Percentiles rank a stretch among this genome's conserved stretches.
phyloP scores from a whole-genome alignment of 2,797 vertebrate genomes.

The Crenichthys baileyi region DNA sequence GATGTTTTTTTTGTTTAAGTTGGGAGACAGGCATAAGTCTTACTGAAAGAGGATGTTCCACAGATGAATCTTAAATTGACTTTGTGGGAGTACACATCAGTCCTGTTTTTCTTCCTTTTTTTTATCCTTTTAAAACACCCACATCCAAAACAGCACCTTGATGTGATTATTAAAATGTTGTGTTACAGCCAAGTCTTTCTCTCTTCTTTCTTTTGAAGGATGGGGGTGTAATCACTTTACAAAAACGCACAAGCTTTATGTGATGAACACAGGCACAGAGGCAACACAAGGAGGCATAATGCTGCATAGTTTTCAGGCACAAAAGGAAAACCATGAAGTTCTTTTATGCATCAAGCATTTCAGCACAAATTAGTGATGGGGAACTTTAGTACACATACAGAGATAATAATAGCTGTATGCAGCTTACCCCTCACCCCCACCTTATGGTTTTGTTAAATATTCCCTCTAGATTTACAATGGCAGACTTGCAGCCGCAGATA shows the following conservation, averaged over 20 bases:
- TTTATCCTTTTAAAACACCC: background rate
- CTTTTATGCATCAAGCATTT: constrained; percentile 26
- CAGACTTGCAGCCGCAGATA: background rate
- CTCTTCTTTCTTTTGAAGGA: constrained; percentile 25
- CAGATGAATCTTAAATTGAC: constrained; percentile 15
- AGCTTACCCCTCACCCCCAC: constrained; percentile 24
- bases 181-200: constrained; percentile 31
- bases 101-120: background rate
- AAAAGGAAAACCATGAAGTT: constrained; percentile 20
- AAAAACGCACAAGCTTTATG: constrained; percentile 39
- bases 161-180: constrained; percentile 27
- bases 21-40: background rate
- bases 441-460: constrained; percentile 1
- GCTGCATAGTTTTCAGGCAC: background rate
- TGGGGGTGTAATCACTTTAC: constrained; percentile 41
- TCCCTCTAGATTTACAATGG: background rate
- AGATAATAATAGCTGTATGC: constrained; percentile 31
- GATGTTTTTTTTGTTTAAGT: background rate
- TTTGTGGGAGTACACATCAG: constrained; percentile 2
- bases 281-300: constrained; percentile 20
- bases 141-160: constrained; percentile 2
- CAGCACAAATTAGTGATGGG: constrained; percentile 11
- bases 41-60: background rate
- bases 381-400: constrained; percentile 32
- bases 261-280: constrained; percentile 35